Conservation (phyloP, 2,113 vertebrate species). For the Chaetodon trifascialis region DNA sequence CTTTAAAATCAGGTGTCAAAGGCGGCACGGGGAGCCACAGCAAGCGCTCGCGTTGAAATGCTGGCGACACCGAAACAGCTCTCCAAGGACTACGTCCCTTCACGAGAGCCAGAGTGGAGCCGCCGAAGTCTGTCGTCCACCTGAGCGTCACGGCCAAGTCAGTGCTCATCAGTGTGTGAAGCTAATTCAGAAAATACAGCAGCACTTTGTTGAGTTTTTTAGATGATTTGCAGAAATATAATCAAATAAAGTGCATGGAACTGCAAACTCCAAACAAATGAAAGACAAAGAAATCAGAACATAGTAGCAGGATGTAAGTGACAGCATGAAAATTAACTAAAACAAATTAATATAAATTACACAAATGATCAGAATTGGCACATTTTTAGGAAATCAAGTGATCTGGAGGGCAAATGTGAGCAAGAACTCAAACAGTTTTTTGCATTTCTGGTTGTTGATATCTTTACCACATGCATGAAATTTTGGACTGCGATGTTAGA, state of each 20-base stretch:
- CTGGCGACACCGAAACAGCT: conserved; percentile 74
- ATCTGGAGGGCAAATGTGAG: neutral
- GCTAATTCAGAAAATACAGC: no score
- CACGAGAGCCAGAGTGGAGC: conserved; percentile 62
- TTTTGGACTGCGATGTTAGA: neutral
- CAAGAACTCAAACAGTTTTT: neutral
- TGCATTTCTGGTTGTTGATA: neutral
- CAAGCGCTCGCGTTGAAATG: conserved; percentile 44
- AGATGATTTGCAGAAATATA: neutral
- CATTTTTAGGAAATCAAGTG: neutral
- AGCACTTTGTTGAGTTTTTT: neutral
- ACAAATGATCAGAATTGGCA: neutral
- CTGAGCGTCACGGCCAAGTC: conserved; percentile 1
- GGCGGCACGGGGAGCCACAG: conserved; percentile 59
- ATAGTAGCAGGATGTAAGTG: neutral
- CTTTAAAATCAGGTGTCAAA: conserved; percentile 72
- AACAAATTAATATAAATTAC: neutral
- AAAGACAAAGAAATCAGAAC: neutral
- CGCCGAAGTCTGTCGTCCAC: neutral
- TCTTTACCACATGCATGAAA: conserved; percentile 9
- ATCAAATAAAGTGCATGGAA: neutral
- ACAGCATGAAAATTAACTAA: neutral
- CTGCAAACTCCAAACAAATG: neutral
- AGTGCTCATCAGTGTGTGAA: no score
- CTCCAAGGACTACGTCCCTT: conserved; percentile 60